phyloP scores from a whole-genome alignment of 2,113 vertebrate species.

The Callipepla squamata region DNA sequence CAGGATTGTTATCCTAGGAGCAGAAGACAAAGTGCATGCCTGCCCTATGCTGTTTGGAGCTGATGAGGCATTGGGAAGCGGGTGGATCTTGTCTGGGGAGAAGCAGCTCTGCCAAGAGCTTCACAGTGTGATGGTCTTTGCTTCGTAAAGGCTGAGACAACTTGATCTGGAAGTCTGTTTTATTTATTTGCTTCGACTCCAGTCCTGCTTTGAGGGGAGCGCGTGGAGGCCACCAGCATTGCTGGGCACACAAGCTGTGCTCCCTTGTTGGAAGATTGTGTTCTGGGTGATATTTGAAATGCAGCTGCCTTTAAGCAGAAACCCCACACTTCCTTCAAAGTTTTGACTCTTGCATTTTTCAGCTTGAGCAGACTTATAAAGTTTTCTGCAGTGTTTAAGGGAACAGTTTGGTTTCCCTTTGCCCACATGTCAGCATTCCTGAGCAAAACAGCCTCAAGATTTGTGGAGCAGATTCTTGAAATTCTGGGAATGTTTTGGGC shows the following conservation, averaged over 20 bases:
- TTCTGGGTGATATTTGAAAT: constrained; percentile 18
- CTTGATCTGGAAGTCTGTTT: constrained; percentile 26
- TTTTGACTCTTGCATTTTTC: constrained; percentile 36
- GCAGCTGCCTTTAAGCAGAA: not conserved
- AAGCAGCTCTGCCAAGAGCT: not conserved
- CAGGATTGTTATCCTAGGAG: fast-evolving
- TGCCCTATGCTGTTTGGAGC: not conserved
- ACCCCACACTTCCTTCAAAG: constrained; percentile 13
- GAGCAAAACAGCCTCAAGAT: constrained; percentile 48
- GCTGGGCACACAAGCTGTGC: fast-evolving
- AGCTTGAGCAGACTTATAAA: constrained; percentile 4
- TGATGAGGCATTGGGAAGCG: not conserved
- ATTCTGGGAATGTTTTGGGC: constrained; percentile 51
- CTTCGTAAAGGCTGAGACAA: constrained; percentile 9
- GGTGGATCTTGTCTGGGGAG: not conserved
- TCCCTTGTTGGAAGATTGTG: not conserved
- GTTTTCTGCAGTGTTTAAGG: constrained; percentile 31
- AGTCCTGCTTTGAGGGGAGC: constrained; percentile 11
- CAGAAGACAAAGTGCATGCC: not conserved
- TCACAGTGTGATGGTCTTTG: not conserved
- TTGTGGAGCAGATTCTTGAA: constrained; percentile 51
- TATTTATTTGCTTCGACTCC: constrained; percentile 25
- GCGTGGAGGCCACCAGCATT: constrained; percentile 21
- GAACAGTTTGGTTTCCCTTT: constrained; percentile 51
- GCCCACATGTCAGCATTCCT: constrained; percentile 53